phyloP scores from a whole-genome alignment of 2,888 invertebrate genomes.

The Cremastobaeus sp. region DNA sequence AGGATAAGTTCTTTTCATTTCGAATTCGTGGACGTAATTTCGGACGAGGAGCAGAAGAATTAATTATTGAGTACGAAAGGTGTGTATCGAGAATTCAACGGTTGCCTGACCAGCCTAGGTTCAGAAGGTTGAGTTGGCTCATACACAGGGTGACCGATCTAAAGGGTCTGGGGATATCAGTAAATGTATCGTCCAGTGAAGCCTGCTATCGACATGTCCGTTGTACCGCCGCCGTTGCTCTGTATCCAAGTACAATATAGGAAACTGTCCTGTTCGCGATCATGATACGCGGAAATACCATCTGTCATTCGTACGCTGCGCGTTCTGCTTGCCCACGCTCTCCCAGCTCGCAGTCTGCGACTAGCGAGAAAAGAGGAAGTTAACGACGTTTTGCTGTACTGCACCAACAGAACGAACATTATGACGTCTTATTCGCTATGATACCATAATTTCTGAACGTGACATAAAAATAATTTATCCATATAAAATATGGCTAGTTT shows the following conservation, averaged over 20 bases:
- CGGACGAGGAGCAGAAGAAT: slow-evolving; percentile 69
- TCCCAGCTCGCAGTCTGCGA: not conserved
- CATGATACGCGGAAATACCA: slow-evolving; percentile 76
- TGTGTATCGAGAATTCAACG: slow-evolving; percentile 76
- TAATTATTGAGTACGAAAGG: slow-evolving; percentile 77
- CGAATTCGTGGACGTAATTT: too few species aligned
- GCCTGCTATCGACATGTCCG: slow-evolving; percentile 78
- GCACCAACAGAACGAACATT: not conserved
- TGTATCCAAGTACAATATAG: slow-evolving; percentile 70
- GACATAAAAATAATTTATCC: too few species aligned
- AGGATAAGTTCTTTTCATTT: too few species aligned
- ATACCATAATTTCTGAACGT: too few species aligned
- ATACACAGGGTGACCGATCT: slow-evolving; percentile 57
- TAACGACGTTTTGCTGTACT: slow-evolving; percentile 4
- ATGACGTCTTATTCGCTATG: slow-evolving; percentile 28
- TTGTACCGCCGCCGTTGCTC: slow-evolving; percentile 63
- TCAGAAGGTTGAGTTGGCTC: slow-evolving; percentile 48
- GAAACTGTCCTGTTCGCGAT: slow-evolving; percentile 73
- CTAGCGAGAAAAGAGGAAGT: slow-evolving; percentile 29
- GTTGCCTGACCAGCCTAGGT: slow-evolving; percentile 70
- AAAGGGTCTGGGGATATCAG: slow-evolving; percentile 71
- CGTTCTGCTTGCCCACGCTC: slow-evolving; percentile 30
- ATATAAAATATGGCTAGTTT: too few species aligned
- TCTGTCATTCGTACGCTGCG: slow-evolving; percentile 71
- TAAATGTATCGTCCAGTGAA: slow-evolving; percentile 74